These are phyloP conservation scores for Sitophilus oryzae DNA, from an alignment of 1,140 invertebrate genomes.

Conservation along the genomic window DNA sequence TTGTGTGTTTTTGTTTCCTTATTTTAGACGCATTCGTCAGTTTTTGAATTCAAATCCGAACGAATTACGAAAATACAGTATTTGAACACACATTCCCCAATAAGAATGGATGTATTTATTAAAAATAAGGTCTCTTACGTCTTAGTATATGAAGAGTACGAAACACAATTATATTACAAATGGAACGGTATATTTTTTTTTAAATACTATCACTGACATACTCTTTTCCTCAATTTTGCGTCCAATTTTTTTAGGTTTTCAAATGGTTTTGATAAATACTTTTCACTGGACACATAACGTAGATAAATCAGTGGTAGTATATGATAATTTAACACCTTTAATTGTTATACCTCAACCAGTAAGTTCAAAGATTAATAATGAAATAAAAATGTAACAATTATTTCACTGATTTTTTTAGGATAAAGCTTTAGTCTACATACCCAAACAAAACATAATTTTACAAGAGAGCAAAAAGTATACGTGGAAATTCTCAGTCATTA, in stretches of 20 bases:
- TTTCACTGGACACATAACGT: conserved; percentile 3
- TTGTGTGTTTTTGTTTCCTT: too few species aligned
- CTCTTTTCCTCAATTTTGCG: too few species aligned
- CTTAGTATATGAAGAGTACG: conserved; percentile 19
- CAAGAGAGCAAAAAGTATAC: conserved; percentile 6
- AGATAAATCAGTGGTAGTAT: conserved; percentile 16
- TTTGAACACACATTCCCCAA: conserved; percentile 13
- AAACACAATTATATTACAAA: conserved; percentile 13
- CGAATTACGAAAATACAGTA: conserved; percentile 27
- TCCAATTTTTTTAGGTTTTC: conserved; percentile 19
- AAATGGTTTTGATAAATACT: conserved; percentile 14
- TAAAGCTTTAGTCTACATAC: conserved; percentile 15
- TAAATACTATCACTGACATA: too few species aligned
- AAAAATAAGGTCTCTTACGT: conserved; percentile 13
- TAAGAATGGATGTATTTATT: conserved; percentile 20
- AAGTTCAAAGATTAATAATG: not conserved
- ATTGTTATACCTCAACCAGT: conserved; percentile 14
- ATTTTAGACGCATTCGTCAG: conserved; percentile 13
- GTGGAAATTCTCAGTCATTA: conserved; percentile 18
- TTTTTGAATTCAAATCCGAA: conserved; percentile 28
- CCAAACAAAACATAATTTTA: conserved; percentile 1
- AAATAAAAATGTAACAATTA: not conserved
- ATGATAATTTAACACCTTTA: conserved; percentile 10
- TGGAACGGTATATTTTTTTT: conserved; percentile 30
- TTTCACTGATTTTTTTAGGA: conserved; percentile 17